Base-by-base conservation (phyloP, 2,888 invertebrate species). In the Sclerodermus sp. region DNA sequence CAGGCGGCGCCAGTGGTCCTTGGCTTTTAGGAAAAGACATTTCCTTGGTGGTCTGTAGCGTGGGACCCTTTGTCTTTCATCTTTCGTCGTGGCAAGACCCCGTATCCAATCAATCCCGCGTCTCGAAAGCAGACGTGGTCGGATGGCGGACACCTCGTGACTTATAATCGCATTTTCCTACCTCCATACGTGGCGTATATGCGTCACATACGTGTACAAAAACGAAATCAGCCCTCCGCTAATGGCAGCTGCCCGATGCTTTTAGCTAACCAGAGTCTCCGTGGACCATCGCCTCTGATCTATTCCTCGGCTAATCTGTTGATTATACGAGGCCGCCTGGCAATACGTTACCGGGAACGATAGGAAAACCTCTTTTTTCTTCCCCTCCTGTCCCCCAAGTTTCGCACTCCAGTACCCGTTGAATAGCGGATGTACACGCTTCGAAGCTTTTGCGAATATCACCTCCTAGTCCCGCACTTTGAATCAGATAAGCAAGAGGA, bases 101-200 rank as follows among this genome's bases (percentile, higher is more conserved):
- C 49, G 51, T 70, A 71, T 73, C 73, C 74, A 76, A 76, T 77
- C 77, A 74, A 76, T 77, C 70, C 58, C 48, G 55, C 57, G 60
- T 60, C 58, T 58, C 60, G 57, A 58, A 64, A 64, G 55, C 58
- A 56, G 58, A 62, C 50, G 48, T 53, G 53, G 51, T 61, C 64
- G 62, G 68, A 68, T 52, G 60, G 54, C 58, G 62, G 68, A 73
- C 76, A 75, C 75, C 74, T 71, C 69, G 72, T 76, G 77, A 77
- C 77, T 76, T 77, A 76, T 77, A 77, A 77, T 77, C 74, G 73
- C 74, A 76, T 77, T 72, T 77, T 74, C 73, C 70, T 76, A 66
- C 68, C 64, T 60, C 60, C 49, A 10, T 16, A 39, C 40, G 42
- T 43, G 47, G 42, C 52, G 50, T 60, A 58, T 47, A 48, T 47